Evolutionary conservation across 2,888 invertebrate genomes (phyloP), one percentile per base, ranked within the genome.

Genomic region (Acanthacorydalis orientalis): DNA sequence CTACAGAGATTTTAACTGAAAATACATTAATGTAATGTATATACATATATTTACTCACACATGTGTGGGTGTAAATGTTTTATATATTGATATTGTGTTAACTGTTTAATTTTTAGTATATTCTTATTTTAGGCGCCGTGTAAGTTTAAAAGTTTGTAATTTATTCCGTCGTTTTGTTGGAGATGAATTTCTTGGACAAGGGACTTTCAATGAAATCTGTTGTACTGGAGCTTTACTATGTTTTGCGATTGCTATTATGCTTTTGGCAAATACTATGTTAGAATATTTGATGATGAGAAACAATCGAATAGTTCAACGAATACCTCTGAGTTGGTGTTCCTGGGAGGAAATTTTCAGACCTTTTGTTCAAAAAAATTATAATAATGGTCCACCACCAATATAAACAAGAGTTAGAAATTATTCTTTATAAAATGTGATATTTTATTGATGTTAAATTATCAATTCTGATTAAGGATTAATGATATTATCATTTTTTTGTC

Each of bases 181-280:
- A 35, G 46, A 46, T 31, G 31, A 38, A 44, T 61, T 57, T 59
- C 51, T 55, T 11, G 52, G 55, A 32, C 54, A 57, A 43, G 62
- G 61, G 7, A 56, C 57, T n/a, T 45, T 61, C 9, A 58, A 59
- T 39, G 60, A 62, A 49, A 52, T 63, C 32, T 63, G 57, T 48
- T 58, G 56, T 35, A 57, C 60, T 43, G 62, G 60, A 45, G 60
- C 64, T 12, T 46, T 65, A 34, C 48, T 64, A 41, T 65, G 64
- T 54, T 65, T 66, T 52, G 58, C 61, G 1, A 53, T 65, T 44
- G 59, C 63, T 51, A 48, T 64, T 31, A 57, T 65, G 12, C 57
- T 58, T 7, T 53, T 65, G 55, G 57, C 59, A 1, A 63, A 61
- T 53, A 56, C 64, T 43, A 53, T 63, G 47, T 52, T 64, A 31